Percentiles rank a stretch among this genome's conserved stretches.
These are phyloP conservation scores for Catostomus latipinnis DNA, from an alignment of 2,797 vertebrate species.

Conservation along the genomic window DNA sequence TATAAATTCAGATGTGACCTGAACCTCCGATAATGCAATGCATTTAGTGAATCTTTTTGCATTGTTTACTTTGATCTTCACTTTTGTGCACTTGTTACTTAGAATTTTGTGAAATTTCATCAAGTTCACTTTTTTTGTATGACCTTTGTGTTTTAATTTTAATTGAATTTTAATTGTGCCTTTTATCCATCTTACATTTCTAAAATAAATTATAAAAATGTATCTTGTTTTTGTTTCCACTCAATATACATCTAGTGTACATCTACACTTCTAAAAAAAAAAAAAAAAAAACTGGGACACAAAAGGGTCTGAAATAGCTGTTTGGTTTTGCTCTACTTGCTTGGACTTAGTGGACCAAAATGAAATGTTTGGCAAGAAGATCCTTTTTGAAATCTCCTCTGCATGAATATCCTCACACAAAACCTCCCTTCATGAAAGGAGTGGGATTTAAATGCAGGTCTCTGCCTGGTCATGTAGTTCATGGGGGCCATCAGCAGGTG, in stretches of 20 bases:
- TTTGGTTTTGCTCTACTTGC: not conserved
- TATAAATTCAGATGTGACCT: constrained; percentile 45
- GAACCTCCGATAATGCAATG: constrained; percentile 32
- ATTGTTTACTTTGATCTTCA: constrained; percentile 50
- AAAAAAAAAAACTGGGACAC: no score
- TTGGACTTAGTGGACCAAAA: constrained; percentile 34
- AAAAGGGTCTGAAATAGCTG: not conserved
- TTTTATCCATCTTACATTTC: constrained; percentile 65
- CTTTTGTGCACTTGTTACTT: constrained; percentile 22
- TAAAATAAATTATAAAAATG: constrained; percentile 64
- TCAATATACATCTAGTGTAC: no score
- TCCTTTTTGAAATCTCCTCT: not conserved
- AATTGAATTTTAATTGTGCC: constrained; percentile 65
- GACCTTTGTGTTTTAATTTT: no score
- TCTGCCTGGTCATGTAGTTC: constrained; percentile 11
- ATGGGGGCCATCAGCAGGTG: constrained; percentile 32
- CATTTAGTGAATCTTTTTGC: constrained; percentile 8
- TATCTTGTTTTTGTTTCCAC: constrained; percentile 48
- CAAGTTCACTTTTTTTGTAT: constrained; percentile 61
- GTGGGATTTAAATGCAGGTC: constrained; percentile 18
- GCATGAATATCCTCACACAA: constrained; percentile 4
- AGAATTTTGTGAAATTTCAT: constrained; percentile 53
- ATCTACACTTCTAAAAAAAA: no score
- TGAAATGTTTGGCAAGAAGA: not conserved
- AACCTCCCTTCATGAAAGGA: not conserved